Percentiles rank a stretch among this genome's conserved stretches.
These are phyloP conservation scores for Falcunculus frontatus DNA, from an alignment of 2,113 vertebrate species.

Conservation along the genomic window DNA sequence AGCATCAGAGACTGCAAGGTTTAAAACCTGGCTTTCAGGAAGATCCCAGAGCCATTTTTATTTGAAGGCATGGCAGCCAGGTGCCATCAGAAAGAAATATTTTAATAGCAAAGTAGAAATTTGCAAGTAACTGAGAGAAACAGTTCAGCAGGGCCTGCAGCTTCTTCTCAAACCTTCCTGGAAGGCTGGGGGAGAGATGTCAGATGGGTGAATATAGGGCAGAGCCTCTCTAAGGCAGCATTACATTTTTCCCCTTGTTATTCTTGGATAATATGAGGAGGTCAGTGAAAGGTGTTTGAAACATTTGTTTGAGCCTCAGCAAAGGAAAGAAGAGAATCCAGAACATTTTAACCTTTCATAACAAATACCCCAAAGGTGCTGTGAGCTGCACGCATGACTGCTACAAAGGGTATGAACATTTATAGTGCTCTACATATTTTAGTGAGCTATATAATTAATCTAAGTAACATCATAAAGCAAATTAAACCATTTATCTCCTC, in stretches of 20 bases:
- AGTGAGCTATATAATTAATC: not conserved
- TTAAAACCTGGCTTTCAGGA: not conserved
- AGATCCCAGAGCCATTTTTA: not conserved
- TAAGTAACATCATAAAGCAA: not conserved
- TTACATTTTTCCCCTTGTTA: not conserved
- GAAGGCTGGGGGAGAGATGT: not conserved
- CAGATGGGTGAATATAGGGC: not conserved
- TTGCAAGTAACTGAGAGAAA: not conserved
- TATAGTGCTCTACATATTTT: not conserved
- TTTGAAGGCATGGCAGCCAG: not conserved
- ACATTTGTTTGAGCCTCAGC: not conserved
- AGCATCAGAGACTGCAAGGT: not conserved
- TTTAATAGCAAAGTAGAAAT: not conserved
- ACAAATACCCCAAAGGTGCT: not conserved
- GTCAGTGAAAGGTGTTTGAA: not conserved
- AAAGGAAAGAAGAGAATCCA: not conserved
- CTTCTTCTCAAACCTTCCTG: not conserved
- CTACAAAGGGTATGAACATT: not conserved
- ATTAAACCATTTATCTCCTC: not conserved
- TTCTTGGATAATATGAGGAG: not conserved
- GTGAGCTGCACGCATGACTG: not conserved
- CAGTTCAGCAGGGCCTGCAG: not conserved
- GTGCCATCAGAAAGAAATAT: not conserved
- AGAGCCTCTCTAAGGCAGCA: not conserved
- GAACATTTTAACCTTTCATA: not conserved